Evolutionary conservation across 2,113 vertebrate species (phyloP).

Genomic region (Tretioscincus oriximinensis): DNA sequence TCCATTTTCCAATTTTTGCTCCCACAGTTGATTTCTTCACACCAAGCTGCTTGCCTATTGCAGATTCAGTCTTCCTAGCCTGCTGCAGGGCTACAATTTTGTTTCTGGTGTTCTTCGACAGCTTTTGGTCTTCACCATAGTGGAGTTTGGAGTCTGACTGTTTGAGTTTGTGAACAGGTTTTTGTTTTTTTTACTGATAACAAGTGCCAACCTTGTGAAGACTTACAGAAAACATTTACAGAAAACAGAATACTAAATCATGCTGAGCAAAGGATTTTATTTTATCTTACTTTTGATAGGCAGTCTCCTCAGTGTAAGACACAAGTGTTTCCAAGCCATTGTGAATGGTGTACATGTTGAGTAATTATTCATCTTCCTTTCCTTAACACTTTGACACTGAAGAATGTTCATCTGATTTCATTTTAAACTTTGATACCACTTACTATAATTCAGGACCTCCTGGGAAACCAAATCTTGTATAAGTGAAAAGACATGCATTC

Average conservation of each 20-base stretch:
- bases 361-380: constrained; percentile 31
- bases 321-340: constrained; percentile 9
- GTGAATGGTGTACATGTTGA: constrained; percentile 14
- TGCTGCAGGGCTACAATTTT: too few relatives aligned
- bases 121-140: too few relatives aligned
- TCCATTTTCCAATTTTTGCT: too few relatives aligned
- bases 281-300: constrained; percentile 8
- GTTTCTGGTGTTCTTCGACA: too few relatives aligned
- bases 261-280: constrained; percentile 36
- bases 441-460: constrained; percentile 22
- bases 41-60: too few relatives aligned
- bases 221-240: too few relatives aligned
- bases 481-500: background rate
- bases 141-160: too few relatives aligned
- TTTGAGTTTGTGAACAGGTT: too few relatives aligned
- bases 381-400: background rate
- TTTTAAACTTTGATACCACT: constrained; percentile 29
- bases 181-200: too few relatives aligned
- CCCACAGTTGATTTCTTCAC: too few relatives aligned
- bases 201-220: too few relatives aligned
- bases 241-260: constrained; percentile 52
- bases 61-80: too few relatives aligned
- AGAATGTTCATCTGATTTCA: constrained; percentile 17
- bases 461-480: constrained; percentile 7
- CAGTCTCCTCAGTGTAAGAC: constrained; percentile 29